A percentile compares a stretch with the other conserved stretches of the same genome.
These are phyloP conservation scores for Pteria penguin DNA, from an alignment of 2,888 invertebrate species.

Conservation along the genomic window DNA sequence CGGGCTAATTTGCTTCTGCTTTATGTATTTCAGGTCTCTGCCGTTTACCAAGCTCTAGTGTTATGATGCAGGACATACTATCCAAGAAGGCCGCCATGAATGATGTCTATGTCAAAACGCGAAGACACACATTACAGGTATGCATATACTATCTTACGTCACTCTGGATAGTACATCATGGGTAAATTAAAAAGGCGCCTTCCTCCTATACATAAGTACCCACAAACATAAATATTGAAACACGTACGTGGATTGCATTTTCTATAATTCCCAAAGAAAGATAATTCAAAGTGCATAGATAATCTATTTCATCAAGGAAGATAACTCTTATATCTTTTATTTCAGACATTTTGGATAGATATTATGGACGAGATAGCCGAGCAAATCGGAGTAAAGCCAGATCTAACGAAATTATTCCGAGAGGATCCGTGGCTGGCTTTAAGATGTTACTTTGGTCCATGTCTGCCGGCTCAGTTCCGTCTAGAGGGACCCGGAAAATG, in stretches of 20 bases:
- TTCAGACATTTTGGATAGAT: constrained; percentile 76
- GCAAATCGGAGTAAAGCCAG: constrained; percentile 69
- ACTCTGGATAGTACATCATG: too few relatives aligned
- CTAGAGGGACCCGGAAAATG: constrained; percentile 71
- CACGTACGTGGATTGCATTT: too few relatives aligned
- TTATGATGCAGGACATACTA: constrained; percentile 68
- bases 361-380: constrained; percentile 77
- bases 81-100: constrained; percentile 55
- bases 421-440: constrained; percentile 69
- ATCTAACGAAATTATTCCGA: constrained; percentile 59
- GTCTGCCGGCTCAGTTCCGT: constrained; percentile 76
- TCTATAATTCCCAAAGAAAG: too few relatives aligned
- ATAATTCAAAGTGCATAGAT: too few relatives aligned
- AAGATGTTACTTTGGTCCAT: constrained; percentile 74
- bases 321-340: constrained; percentile 24
- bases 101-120: constrained; percentile 62
- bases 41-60: constrained; percentile 52
- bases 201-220: too few relatives aligned
- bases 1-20: neutral
- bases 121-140: constrained; percentile 72
- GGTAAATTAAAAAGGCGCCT: too few relatives aligned
- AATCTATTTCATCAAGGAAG: too few relatives aligned
- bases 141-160: too few relatives aligned
- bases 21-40: constrained; percentile 49
- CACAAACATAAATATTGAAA: too few relatives aligned